A percentile compares a stretch with the other conserved stretches of the same genome.
Conservation (phyloP, 2,888 invertebrate genomes). For the Cheilosia urbana region DNA sequence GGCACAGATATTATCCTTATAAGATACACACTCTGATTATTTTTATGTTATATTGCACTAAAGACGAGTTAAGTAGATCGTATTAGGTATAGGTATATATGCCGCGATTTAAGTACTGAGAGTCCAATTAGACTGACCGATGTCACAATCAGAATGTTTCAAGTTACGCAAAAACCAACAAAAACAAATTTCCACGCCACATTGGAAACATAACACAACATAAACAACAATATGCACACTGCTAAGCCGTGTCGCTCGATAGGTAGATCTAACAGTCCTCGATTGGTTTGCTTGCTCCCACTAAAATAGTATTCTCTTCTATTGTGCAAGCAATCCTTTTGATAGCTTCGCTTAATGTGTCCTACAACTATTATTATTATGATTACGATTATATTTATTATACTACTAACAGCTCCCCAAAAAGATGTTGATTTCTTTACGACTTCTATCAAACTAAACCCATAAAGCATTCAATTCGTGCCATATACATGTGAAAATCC, state of each 20-base stretch:
- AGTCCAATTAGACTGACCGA: conserved; percentile 52
- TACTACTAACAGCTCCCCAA: conserved; percentile 81
- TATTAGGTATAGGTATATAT: conserved; percentile 6
- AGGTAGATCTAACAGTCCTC: background rate
- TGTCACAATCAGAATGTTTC: conserved; percentile 15
- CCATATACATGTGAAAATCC: conserved; percentile 84
- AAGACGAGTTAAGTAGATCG: conserved; percentile 21
- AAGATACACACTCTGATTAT: conserved; percentile 42
- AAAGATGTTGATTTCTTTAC: conserved; percentile 85
- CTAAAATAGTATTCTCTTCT: background rate
- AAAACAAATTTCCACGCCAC: conserved; percentile 70
- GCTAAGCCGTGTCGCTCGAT: conserved; percentile 29
- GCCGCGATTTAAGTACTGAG: conserved; percentile 48
- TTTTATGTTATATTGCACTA: conserved; percentile 57
- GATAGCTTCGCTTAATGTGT: conserved; percentile 68
- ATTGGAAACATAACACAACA: conserved; percentile 56
- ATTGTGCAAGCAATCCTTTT: conserved; percentile 64
- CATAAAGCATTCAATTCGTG: conserved; percentile 85
- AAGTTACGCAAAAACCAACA: conserved; percentile 56
- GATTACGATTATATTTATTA: conserved; percentile 82
- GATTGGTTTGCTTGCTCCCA: conserved; percentile 18
- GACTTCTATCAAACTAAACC: conserved; percentile 85
- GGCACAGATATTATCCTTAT: conserved; percentile 49
- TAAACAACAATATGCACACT: conserved; percentile 50
- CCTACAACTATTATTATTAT: conserved; percentile 81